These are phyloP conservation scores for Zele albiditarsus DNA, from an alignment of 2,888 invertebrate genomes.

Conservation along the genomic window DNA sequence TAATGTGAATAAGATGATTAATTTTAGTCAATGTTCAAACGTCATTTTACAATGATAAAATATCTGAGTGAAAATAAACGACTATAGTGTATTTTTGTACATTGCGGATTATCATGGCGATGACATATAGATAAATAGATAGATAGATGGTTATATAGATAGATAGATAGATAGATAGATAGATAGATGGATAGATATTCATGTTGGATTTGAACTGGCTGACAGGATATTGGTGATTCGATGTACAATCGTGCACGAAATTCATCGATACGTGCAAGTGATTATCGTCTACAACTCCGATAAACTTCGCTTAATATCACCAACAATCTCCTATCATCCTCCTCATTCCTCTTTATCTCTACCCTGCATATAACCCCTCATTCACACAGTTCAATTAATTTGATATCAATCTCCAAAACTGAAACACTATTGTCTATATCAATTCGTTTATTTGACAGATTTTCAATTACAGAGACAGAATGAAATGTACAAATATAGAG, in stretches of 20 bases:
- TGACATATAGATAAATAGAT: background rate
- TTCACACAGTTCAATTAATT: conserved; percentile 1
- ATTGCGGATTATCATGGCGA: too few relatives aligned
- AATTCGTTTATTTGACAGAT: conserved; percentile 12
- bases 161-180: background rate
- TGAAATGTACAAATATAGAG: background rate
- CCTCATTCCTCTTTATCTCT: background rate
- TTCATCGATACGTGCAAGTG: background rate
- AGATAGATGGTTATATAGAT: background rate
- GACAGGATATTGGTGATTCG: background rate
- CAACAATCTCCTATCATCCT: background rate
- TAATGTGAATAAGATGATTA: background rate
- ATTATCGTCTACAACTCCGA: conserved; percentile 10
- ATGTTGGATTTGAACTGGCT: background rate
- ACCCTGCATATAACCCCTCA: background rate
- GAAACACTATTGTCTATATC: background rate
- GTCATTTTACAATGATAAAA: background rate
- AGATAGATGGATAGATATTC: background rate
- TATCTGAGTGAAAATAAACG: background rate
- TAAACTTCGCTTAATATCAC: conserved; percentile 7
- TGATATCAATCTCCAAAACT: background rate
- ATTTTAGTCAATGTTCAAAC: background rate
- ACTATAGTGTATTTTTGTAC: background rate
- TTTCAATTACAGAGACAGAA: background rate
- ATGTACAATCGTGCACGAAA: background rate